Evolutionary conservation across 2,888 invertebrate genomes (phyloP).

Genomic region (Harpalus rubripes): DNA sequence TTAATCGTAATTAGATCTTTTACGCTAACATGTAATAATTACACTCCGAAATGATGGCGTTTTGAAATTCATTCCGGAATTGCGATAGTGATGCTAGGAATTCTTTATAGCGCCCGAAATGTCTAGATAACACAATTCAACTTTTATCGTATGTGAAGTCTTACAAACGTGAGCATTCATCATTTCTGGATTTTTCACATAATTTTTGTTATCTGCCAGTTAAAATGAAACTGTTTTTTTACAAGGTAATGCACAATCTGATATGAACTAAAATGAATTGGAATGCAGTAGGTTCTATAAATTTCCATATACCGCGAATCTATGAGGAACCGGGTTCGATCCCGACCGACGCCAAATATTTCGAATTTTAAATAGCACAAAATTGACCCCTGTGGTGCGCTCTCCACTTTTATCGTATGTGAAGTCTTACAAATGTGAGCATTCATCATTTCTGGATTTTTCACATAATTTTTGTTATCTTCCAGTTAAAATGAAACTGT

Average conservation of each 20-base stretch:
- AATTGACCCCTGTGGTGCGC: too few species aligned
- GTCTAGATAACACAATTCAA: neutral
- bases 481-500: neutral
- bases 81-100: constrained; percentile 30
- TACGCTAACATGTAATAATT: constrained; percentile 53
- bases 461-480: constrained; percentile 10
- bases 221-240: neutral
- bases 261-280: neutral
- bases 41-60: constrained; percentile 43
- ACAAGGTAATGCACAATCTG: neutral
- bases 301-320: neutral
- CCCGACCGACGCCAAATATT: too few species aligned
- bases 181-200: constrained; percentile 15
- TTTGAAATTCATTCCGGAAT: constrained; percentile 51
- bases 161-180: constrained; percentile 11
- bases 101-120: constrained; percentile 19
- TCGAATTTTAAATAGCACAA: too few species aligned
- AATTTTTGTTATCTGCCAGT: neutral
- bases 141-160: constrained; percentile 29
- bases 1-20: constrained; percentile 64
- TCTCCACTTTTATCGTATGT: constrained; percentile 24
- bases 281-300: neutral
- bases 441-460: constrained; percentile 8
- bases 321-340: too few species aligned
- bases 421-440: constrained; percentile 4